Base-by-base conservation (phyloP, 2,797 vertebrate genomes). In the Sylvia borin region DNA sequence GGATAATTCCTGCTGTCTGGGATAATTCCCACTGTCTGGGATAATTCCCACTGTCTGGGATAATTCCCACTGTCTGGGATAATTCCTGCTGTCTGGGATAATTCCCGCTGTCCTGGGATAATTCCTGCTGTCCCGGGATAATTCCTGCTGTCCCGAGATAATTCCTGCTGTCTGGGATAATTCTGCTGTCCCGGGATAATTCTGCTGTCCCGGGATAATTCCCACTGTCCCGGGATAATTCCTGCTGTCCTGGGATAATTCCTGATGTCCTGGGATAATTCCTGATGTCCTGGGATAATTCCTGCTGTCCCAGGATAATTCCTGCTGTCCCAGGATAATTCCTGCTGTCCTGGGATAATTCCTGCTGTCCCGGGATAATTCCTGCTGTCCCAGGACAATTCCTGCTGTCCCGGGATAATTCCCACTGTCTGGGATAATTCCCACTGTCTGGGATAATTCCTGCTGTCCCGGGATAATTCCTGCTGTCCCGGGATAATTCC, bases 211-310 rank as follows among this genome's bases (percentile, higher is more conserved):
- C 1, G 95, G 79, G 97, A 98, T 98, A 98, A 98, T 97, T 90
- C 43, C 62, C 58, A 9, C 55, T 97, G 96, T 97, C 97, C 97
- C 42, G 96, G 81, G 98, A 98, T 98, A 98, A 98, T 96, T 98
- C 97, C 97, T 78, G 94, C 97, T 97, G 95, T 5, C 32, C 40
- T 1, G 0, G 40, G 9, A 40, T 43, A 71, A 43, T 20, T 43
- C 5, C 14, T 2, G 1, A 3, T 36, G 5, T 6, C 6, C 32
- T 2, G 1, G 55, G 13, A 38, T 26, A 25, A 45, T 29, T 45
- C 6, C 19, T 0, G 1, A 5, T 38, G 15, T 40, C 4, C 27
- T 0, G 2, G 45, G 45, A 13, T 47, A 47, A 24, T 47, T 47
- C 45, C 45, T 4, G 11, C 21, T 21, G 19, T 47, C 21, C 45